Percentiles rank a stretch among this genome's conserved stretches.
Evolutionary conservation across 2,888 invertebrate genomes (phyloP).

Genomic region (Apotomis capreana): DNA sequence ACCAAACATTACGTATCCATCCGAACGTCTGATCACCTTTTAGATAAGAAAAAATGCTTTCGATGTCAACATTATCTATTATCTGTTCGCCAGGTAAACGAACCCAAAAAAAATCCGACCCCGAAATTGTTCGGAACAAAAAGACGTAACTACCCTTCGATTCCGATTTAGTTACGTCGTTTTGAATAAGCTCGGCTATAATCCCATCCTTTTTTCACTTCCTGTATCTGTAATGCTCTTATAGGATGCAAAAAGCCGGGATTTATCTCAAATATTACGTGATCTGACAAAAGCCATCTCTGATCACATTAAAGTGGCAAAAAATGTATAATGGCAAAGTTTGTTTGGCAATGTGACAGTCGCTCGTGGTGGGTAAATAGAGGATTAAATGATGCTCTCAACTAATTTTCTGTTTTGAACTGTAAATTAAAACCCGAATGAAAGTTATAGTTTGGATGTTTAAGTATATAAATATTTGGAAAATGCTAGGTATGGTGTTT

Average conservation of each 20-base stretch:
- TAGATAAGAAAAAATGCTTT: constrained; percentile 42
- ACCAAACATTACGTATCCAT: background rate
- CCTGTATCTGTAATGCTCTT: constrained; percentile 47
- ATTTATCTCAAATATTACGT: constrained; percentile 50
- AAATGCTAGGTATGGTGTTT: too few relatives aligned
- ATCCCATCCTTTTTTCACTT: constrained; percentile 48
- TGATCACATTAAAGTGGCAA: constrained; percentile 44
- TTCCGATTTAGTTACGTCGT: background rate
- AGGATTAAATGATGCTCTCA: background rate
- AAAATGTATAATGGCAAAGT: constrained; percentile 22
- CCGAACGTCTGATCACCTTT: constrained; percentile 17
- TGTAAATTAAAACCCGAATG: background rate
- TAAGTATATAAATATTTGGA: too few relatives aligned
- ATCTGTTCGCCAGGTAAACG: constrained; percentile 39
- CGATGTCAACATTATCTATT: constrained; percentile 44
- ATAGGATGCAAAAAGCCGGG: constrained; percentile 48
- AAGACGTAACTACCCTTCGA: background rate
- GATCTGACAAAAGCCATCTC: constrained; percentile 47
- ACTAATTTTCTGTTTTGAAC: background rate
- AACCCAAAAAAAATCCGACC: constrained; percentile 27
- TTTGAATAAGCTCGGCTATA: constrained; percentile 12
- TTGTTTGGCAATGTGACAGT: constrained; percentile 16
- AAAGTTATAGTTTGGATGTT: too few relatives aligned
- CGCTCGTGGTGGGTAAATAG: background rate
- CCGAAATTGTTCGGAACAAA: background rate